Conservation (phyloP, 2,113 vertebrate genomes). For the Cryptomyrus ogoouensis region DNA sequence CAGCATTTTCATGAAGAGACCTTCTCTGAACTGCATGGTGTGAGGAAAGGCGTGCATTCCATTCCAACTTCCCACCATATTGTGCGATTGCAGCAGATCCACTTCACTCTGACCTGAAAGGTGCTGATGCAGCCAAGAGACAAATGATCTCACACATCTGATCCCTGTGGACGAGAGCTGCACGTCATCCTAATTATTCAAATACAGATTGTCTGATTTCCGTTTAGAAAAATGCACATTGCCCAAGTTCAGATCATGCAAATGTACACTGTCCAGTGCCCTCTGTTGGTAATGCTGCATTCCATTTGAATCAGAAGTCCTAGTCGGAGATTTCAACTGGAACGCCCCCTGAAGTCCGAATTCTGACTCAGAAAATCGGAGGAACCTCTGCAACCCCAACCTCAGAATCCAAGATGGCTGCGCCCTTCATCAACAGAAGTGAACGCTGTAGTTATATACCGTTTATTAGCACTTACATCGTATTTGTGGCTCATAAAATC, state of each 20-base stretch:
- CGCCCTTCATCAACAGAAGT: not conserved
- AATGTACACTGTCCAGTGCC: not conserved
- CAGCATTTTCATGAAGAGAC: slow-evolving; percentile 51
- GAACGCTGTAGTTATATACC: not conserved
- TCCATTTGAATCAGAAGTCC: not conserved
- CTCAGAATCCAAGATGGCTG: not conserved
- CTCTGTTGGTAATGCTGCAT: not conserved
- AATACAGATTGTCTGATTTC: not conserved
- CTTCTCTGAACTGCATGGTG: slow-evolving; percentile 9
- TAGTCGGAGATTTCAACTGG: not conserved
- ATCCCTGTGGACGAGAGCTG: not conserved
- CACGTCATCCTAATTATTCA: not conserved
- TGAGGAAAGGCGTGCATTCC: not conserved
- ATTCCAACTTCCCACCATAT: not conserved
- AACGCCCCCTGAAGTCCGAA: not conserved
- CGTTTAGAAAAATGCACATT: not conserved
- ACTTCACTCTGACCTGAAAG: not conserved
- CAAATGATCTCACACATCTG: not conserved
- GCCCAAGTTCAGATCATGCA: not conserved
- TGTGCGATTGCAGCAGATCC: not conserved
- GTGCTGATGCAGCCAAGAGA: not conserved
- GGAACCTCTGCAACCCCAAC: not conserved
- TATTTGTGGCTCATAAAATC: not conserved
- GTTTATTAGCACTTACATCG: too few relatives aligned
- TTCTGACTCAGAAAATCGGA: not conserved